Evolutionary conservation across 2,797 vertebrate species (phyloP).

Genomic region (Catostomus latipinnis): DNA sequence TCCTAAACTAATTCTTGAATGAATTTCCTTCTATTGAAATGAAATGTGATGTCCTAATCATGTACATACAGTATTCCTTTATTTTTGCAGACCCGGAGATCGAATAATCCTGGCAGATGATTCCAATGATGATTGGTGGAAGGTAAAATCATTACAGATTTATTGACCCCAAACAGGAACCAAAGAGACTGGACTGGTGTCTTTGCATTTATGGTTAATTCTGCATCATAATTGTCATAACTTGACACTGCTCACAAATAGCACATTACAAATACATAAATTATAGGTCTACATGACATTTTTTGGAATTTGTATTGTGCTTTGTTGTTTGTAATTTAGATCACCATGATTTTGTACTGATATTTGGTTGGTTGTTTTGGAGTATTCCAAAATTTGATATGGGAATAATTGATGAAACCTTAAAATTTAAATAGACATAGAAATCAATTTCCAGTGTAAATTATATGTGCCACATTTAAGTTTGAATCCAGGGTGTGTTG

Average conservation of each 20-base stretch:
- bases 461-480: too few species aligned
- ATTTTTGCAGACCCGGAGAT: constrained; percentile 87
- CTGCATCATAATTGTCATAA: neutral
- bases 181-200: neutral
- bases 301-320: neutral
- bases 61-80: neutral
- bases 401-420: neutral
- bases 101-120: constrained; percentile 90
- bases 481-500: too few species aligned
- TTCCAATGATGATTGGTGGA: constrained; percentile 98
- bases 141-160: constrained; percentile 75
- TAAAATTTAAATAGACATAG: neutral
- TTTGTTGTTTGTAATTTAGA: neutral
- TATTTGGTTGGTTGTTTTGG: neutral
- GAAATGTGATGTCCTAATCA: constrained; percentile 39
- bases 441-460: too few species aligned
- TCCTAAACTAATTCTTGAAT: constrained; percentile 12
- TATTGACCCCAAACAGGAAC: neutral
- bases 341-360: neutral
- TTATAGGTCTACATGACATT: neutral
- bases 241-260: neutral
- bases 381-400: neutral
- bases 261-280: neutral
- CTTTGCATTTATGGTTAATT: neutral
- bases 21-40: neutral